A percentile compares a stretch with the other conserved stretches of the same genome.
Evolutionary conservation across 2,113 vertebrate species (phyloP).

Genomic region (Ellobius talpinus): DNA sequence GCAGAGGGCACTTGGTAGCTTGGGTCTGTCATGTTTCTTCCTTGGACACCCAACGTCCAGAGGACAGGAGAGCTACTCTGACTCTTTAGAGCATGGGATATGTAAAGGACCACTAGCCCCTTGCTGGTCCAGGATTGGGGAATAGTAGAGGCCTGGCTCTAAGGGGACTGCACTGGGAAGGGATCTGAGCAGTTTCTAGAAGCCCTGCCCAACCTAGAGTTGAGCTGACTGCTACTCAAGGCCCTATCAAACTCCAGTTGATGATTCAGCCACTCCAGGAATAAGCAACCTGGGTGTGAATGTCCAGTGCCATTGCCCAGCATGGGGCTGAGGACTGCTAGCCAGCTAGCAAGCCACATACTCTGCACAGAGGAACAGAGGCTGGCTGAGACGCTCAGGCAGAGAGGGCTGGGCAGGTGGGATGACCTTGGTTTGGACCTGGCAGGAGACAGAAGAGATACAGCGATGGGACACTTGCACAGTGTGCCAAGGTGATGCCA

Average conservation of each 20-base stretch:
- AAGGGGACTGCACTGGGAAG: not conserved
- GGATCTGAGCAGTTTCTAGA: not conserved
- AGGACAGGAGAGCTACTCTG: not conserved
- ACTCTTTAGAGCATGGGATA: not conserved
- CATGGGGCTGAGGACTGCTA: not conserved
- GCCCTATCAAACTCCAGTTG: not conserved
- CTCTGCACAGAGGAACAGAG: not conserved
- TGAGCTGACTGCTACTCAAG: not conserved
- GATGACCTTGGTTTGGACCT: constrained; percentile 5
- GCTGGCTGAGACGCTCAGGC: not conserved
- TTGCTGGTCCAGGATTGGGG: not conserved
- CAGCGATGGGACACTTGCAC: not conserved
- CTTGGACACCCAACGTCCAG: not conserved
- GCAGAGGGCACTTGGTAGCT: constrained; percentile 9
- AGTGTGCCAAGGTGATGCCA: not conserved
- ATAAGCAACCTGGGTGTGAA: not conserved
- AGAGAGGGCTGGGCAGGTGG: not conserved
- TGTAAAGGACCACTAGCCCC: not conserved
- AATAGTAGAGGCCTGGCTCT: not conserved
- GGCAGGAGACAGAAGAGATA: not conserved
- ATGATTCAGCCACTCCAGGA: not conserved
- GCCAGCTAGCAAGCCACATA: not conserved
- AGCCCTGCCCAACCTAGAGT: not conserved
- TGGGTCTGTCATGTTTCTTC: not conserved
- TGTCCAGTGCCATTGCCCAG: not conserved